A percentile compares a stretch with the other conserved stretches of the same genome.
Conservation (phyloP, 2,888 invertebrate genomes). For the Hemaris fuciformis region DNA sequence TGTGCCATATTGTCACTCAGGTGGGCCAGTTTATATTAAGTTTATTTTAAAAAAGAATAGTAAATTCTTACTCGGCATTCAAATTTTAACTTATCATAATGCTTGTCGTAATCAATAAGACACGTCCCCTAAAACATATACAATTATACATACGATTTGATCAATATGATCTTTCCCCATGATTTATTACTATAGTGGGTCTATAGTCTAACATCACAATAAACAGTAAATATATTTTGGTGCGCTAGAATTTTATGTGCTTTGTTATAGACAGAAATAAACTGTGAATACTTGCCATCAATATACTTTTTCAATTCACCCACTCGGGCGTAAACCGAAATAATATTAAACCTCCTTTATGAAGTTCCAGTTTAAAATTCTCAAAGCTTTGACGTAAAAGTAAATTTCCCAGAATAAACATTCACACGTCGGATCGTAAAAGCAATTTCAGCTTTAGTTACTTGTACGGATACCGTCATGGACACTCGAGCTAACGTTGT, state of each 20-base stretch:
- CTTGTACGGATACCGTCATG: constrained; percentile 17
- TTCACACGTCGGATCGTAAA: constrained; percentile 24
- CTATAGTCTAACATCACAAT: background rate
- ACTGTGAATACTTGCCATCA: background rate
- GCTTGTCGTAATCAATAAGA: too few relatives aligned
- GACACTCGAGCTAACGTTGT: constrained; percentile 8
- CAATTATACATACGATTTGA: too few relatives aligned
- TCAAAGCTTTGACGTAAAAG: constrained; percentile 36
- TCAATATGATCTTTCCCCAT: background rate
- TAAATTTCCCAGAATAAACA: constrained; percentile 38
- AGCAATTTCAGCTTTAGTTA: constrained; percentile 27
- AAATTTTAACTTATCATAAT: background rate
- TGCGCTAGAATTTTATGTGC: background rate
- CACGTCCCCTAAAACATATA: too few relatives aligned
- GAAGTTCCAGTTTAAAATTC: constrained; percentile 22
- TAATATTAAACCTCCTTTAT: background rate
- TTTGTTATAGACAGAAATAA: background rate
- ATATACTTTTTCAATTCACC: background rate
- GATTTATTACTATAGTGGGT: background rate
- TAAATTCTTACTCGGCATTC: too few relatives aligned
- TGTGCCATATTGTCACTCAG: too few relatives aligned
- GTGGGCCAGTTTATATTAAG: too few relatives aligned
- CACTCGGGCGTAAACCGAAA: background rate
- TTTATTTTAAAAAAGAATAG: too few relatives aligned
- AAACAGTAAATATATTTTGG: background rate